These are phyloP conservation scores for Channa maculata DNA, from an alignment of 2,113 vertebrate species.

Conservation along the genomic window DNA sequence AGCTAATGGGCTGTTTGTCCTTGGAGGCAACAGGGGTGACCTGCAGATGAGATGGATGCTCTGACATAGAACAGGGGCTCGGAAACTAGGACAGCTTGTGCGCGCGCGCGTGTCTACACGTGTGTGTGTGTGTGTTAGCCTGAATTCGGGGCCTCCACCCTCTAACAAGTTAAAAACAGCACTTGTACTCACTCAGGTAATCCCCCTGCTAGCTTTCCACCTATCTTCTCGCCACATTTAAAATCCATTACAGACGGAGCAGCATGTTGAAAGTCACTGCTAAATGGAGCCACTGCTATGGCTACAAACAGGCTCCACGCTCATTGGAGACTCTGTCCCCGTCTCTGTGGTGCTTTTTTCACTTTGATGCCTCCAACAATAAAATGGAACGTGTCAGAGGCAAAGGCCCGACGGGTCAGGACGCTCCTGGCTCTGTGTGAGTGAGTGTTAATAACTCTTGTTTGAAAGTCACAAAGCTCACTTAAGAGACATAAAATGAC, in stretches of 20 bases:
- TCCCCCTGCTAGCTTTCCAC: conserved; percentile 52
- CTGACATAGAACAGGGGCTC: conserved; percentile 44
- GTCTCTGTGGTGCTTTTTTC: too few species aligned
- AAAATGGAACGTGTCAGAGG: too few species aligned
- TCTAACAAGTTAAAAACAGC: conserved; percentile 70
- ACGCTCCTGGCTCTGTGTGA: too few species aligned
- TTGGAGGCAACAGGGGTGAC: conserved; percentile 73
- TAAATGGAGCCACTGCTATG: conserved; percentile 41
- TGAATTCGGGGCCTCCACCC: conserved; percentile 60
- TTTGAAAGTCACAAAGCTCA: too few species aligned
- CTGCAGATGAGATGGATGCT: conserved; percentile 75
- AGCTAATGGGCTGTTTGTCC: conserved; percentile 81
- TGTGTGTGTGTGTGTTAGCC: conserved; percentile 5
- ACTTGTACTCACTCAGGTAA: conserved; percentile 63
- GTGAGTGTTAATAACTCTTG: too few species aligned
- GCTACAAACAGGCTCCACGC: conserved; percentile 25
- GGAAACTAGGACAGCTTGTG: conserved; percentile 71
- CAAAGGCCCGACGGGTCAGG: too few species aligned
- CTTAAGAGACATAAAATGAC: too few species aligned
- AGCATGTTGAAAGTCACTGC: conserved; percentile 34
- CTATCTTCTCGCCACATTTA: conserved; percentile 58
- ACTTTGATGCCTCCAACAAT: too few species aligned
- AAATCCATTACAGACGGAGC: conserved; percentile 61
- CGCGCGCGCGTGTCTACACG: too few species aligned
- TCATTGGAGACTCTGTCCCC: neutral